Evolutionary conservation across 2,113 vertebrate genomes (phyloP), one percentile per base, ranked within the genome.

Genomic region (Aplodontia rufa): DNA sequence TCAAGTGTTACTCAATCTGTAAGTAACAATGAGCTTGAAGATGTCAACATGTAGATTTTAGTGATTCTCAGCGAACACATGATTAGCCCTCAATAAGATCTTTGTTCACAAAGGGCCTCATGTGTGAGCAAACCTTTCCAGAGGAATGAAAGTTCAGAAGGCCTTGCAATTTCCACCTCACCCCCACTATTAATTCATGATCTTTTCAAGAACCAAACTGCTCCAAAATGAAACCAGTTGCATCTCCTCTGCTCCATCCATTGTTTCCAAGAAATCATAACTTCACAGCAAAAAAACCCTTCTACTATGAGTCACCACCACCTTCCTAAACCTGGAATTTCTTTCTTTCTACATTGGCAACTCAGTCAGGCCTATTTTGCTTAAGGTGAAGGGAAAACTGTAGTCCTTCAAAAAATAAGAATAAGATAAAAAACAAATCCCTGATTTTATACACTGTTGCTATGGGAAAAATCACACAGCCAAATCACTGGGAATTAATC

Each of bases 1-100:
- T 81, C 80, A 82, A 94, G 89, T 96, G 72, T 90, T 97, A 93
- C 91, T 94, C 93, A 96, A n/a, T 83, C 84, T 93, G 53, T 76
- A 97, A 94, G 82, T 28, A n/a, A 89, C 62, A 80, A 87, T 76
- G 75, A 93, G 55, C 82, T 45, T 69, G 35, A 62, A 68, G 35
- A 69, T 82, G 55, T 79, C 62, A 88, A 96, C 81, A 94, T 37
- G 55, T 79, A 40, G 60, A 93, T 82, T 95, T 89, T 45, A 88
- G 35, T 93, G 22, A 62, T 75, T 95, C 60, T 92, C 72, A 78
- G 71, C 37, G 62, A 97, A 69, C 30, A 76, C 16, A 90, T 90
- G 68, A 92, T 91, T 69, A 89, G 66, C 42, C 24, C 75, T 97
- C 60, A 89, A 68, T 55, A 90, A 96, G 96, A 74, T 53, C 37